Base-by-base conservation (phyloP, 1,140 invertebrate species). In the Diachasma alloeum region DNA sequence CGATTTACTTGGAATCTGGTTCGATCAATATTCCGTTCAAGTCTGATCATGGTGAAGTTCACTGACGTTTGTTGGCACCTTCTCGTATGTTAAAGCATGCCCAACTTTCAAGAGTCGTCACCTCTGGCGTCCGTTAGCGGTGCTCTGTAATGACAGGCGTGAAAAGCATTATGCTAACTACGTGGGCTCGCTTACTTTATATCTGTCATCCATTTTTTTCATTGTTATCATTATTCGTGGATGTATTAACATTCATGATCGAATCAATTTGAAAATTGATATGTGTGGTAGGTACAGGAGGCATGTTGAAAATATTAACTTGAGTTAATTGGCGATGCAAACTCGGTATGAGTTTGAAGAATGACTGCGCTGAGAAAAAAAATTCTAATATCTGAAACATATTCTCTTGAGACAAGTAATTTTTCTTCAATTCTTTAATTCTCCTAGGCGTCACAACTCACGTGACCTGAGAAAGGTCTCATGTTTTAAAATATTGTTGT, bases 161-260 rank as follows among this genome's bases (percentile, higher is more conserved):
- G 77, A 72, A 80, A 78, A 84, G 81, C 79, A 85, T 85, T 84
- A 83, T 85, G 82, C 84, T 84, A 85, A 84, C 78, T 79, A 82
- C 77, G 75, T 19, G 78, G 73, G 48, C 70, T 11, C 39, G 17
- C 67, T 69, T 37, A 46, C 26, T 53, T 79, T 80, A 77, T 81
- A 70, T 44, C 73, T 39, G 56, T 76, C 37, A 48, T 59, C 70
- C 71, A 73, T 76, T 77, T 75, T 48, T 59, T 56, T 22, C 39
- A 36, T 37, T 67, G 53, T 37, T 74, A 70, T 75, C 36, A 37
- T 15, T 46, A 63, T 24, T 1, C 19, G 8, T 26, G 4, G 24
- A 26, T 17, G 11, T 26, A 26, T 63, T 63, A 63, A 63, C 39
- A 11, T 42, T 42, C 39, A 42, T 42, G 39, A 42, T 42, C 39